phyloP scores from a whole-genome alignment of 2,888 invertebrate species.

The Ophioninae sp. region DNA sequence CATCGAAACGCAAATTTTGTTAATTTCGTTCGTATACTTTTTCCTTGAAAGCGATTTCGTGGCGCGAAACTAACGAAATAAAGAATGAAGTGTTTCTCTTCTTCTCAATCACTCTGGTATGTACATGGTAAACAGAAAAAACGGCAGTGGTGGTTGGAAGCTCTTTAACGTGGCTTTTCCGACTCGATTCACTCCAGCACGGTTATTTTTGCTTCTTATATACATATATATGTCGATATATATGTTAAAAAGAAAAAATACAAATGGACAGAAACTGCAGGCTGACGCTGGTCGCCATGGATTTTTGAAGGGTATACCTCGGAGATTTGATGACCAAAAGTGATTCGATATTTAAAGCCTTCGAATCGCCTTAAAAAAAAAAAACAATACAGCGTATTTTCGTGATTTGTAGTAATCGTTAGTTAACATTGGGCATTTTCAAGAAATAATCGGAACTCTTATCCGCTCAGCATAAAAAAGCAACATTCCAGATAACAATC shows the following conservation, averaged over 20 bases:
- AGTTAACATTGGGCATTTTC: not conserved
- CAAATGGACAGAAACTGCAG: not conserved
- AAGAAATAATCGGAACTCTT: not conserved
- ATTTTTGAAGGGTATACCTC: not conserved
- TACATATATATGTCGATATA: not conserved
- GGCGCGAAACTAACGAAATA: not conserved
- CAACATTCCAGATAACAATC: not conserved
- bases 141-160: slow-evolving; percentile 73
- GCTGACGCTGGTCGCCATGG: not conserved
- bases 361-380: no score
- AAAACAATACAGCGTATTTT: not conserved
- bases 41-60: not conserved
- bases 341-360: not conserved
- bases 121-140: slow-evolving; percentile 33
- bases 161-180: slow-evolving; percentile 54
- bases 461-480: not conserved
- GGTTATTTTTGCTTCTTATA: slow-evolving; percentile 45
- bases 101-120: slow-evolving; percentile 9
- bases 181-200: not conserved
- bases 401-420: not conserved
- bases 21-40: not conserved
- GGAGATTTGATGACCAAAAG: not conserved
- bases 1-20: not conserved
- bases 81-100: slow-evolving; percentile 40
- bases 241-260: not conserved